A percentile compares a stretch with the other conserved stretches of the same genome.
These are phyloP conservation scores for Strix occidentalis DNA, from an alignment of 2,797 vertebrate species.

Conservation along the genomic window DNA sequence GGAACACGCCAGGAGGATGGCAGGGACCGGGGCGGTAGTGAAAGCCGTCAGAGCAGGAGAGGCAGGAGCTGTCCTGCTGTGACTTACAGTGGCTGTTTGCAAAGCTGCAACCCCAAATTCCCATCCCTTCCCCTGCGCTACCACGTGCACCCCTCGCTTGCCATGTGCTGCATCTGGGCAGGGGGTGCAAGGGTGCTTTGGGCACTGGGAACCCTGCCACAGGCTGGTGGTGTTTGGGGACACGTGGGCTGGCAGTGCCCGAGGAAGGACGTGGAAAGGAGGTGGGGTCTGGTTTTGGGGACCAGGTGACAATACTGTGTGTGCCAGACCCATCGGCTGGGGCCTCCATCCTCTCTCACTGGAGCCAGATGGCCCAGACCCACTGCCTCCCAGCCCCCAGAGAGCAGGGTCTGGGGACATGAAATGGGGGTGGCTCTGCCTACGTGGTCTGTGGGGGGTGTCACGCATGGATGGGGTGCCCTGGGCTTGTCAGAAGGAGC, in stretches of 20 bases:
- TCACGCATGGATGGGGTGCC: accelerated
- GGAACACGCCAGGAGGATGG: background rate
- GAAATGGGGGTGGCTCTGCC: background rate
- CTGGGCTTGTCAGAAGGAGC: background rate
- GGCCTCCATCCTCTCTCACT: background rate
- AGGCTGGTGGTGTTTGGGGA: background rate
- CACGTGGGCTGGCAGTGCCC: accelerated
- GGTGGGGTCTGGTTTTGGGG: background rate
- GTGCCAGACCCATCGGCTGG: background rate
- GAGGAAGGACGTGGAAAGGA: background rate
- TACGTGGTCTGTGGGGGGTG: accelerated
- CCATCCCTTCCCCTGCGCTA: background rate
- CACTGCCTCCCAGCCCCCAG: background rate
- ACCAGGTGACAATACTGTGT: background rate
- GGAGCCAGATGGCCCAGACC: background rate
- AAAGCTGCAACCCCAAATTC: background rate
- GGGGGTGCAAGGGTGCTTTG: background rate
- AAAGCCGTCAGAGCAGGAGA: background rate
- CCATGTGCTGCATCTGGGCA: background rate
- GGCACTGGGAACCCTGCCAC: background rate
- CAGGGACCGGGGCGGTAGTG: accelerated
- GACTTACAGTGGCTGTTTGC: background rate
- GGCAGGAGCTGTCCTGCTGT: accelerated
- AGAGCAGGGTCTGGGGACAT: background rate
- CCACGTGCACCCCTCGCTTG: accelerated